Evolutionary conservation across 2,888 invertebrate genomes (phyloP).

Genomic region (Seira sanloemensis): DNA sequence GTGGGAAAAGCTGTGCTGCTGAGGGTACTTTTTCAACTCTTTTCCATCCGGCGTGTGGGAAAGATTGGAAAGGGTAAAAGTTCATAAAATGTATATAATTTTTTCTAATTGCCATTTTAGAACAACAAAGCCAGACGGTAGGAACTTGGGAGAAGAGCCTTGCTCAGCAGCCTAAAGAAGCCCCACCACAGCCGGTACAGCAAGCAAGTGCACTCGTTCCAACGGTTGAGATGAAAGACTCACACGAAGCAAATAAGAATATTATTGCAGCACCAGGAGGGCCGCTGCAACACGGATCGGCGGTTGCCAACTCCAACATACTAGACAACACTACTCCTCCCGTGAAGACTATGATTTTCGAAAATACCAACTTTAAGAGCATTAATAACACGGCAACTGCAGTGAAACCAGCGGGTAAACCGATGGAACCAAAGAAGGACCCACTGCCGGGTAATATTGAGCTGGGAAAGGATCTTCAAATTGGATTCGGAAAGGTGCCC

Average conservation of each 20-base stretch:
- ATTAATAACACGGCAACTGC: conserved; percentile 50
- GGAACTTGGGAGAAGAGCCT: conserved; percentile 23
- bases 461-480: conserved; percentile 61
- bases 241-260: conserved; percentile 40
- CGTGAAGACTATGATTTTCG: conserved; percentile 72
- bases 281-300: conserved; percentile 8
- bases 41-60: not conserved
- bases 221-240: conserved; percentile 31
- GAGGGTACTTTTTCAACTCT: conserved; percentile 31
- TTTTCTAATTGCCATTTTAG: conserved; percentile 1
- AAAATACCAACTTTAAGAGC: conserved; percentile 70
- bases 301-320: conserved; percentile 5
- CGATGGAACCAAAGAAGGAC: conserved; percentile 53
- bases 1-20: conserved; percentile 4
- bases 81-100: not conserved
- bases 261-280: not conserved
- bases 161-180: not conserved
- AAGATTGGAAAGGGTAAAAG: not conserved
- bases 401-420: conserved; percentile 20
- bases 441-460: conserved; percentile 52
- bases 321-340: conserved; percentile 67
- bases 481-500: conserved; percentile 64
- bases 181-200: not conserved
- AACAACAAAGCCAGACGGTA: conserved; percentile 29
- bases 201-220: conserved; percentile 21